Evolutionary conservation across 2,113 vertebrate species (phyloP), one percentile per base, ranked within the genome.

Genomic region (Phyllopteryx taeniolatus): DNA sequence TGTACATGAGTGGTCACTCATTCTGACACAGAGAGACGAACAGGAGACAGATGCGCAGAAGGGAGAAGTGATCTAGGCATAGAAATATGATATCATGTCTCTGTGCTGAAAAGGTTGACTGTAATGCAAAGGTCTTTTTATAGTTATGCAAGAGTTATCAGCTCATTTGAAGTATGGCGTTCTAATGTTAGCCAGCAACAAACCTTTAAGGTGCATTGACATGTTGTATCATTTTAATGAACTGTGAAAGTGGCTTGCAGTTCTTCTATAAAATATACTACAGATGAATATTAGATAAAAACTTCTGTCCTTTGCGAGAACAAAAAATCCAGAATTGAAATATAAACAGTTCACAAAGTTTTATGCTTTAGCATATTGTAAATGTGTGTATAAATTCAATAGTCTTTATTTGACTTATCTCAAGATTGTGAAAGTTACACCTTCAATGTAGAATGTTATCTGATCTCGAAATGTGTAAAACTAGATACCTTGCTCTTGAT

Each of bases 101-200:
- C 71, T 79, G 85, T 74, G 74, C 71, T 70, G 79, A 83, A 83
- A 92, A 91, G 89, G 87, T 91, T 87, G 85, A 80, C 83, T 84
- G 82, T 86, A 89, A 88, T 87, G 86, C 63, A 77, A 84, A 77
- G 79, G 61, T 85, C 92, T 93, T 93, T 91, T 91, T 93, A 88
- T 93, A 92, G 91, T 81, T 71, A 75, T 71, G 75, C 73, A 83
- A 83, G 70, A 76, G 53, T 90, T 86, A 71, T 51, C 33, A 46
- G 74, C 79, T 88, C 83, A 86, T 86, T 85, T 19, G 6, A 86
- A 86, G 72, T 64, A 53, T 57, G 42, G 27, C 49, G 75, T 57
- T 70, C 72, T 71, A 81, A 79, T 80, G 77, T 85, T 82, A 82
- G 84, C 61, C 2, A 63, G 53, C 65, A 77, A 35, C 68, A 79